phyloP scores from a whole-genome alignment of 53 echinoderm and acorn worm genomes.

The Holothuria scabra region DNA sequence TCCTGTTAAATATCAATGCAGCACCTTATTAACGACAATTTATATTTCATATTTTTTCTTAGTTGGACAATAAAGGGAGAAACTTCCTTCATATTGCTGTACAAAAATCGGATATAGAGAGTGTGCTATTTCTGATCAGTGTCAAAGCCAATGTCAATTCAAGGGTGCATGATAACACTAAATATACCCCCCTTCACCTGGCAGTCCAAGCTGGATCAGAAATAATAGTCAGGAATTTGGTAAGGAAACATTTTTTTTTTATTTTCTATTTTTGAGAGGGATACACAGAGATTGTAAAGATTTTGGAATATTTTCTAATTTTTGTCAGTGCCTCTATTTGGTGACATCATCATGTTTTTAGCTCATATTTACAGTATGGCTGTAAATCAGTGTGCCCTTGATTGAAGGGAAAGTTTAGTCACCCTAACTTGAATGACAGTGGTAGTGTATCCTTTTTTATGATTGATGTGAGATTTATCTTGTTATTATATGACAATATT shows the following conservation, averaged over 20 bases:
- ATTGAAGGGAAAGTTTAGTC: too few relatives aligned
- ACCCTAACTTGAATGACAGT: too few relatives aligned
- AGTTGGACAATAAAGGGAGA: conserved; percentile 94
- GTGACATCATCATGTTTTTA: too few relatives aligned
- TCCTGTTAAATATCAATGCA: too few relatives aligned
- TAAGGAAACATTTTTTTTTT: conserved; percentile 42
- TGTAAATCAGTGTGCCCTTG: too few relatives aligned
- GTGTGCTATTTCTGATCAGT: conserved; percentile 92
- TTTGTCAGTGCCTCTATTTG: neutral
- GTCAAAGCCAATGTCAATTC: conserved; percentile 95
- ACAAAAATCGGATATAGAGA: conserved; percentile 97
- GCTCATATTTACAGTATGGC: too few relatives aligned
- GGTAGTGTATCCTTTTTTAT: too few relatives aligned
- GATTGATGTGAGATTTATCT: too few relatives aligned
- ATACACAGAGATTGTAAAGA: too few relatives aligned
- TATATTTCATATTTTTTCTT: neutral
- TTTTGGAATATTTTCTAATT: too few relatives aligned
- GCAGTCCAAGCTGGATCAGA: conserved; percentile 96
- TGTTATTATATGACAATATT: too few relatives aligned
- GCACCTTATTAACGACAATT: neutral
- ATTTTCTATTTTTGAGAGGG: neutral
- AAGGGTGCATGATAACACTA: conserved; percentile 77
- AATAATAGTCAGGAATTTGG: conserved; percentile 97
- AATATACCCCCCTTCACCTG: conserved; percentile 85
- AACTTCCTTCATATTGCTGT: conserved; percentile 98